These are phyloP conservation scores for Xyrichtys novacula DNA, from an alignment of 2,797 vertebrate genomes.

Conservation along the genomic window DNA sequence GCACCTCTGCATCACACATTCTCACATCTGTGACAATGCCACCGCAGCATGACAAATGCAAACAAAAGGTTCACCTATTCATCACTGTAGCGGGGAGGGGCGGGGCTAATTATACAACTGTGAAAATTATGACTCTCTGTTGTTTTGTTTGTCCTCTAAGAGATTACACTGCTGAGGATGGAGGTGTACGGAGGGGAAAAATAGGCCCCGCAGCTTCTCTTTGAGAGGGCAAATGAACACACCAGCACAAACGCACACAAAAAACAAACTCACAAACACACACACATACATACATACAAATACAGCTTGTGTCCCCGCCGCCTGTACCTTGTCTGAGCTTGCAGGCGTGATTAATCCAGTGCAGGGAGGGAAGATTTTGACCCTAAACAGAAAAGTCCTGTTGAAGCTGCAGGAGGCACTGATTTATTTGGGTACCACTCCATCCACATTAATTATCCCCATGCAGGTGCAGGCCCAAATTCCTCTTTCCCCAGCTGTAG, in stretches of 20 bases:
- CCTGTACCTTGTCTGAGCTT: slow-evolving; percentile 63
- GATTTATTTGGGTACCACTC: slow-evolving; percentile 86
- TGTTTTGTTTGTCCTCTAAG: slow-evolving; percentile 82
- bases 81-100: slow-evolving; percentile 78
- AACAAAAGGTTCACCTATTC: slow-evolving; percentile 87
- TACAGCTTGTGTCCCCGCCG: slow-evolving; percentile 57
- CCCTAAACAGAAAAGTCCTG: slow-evolving; percentile 88
- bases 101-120: slow-evolving; percentile 82
- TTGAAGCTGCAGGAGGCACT: slow-evolving; percentile 86
- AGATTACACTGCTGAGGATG: slow-evolving; percentile 68
- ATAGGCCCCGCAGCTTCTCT: slow-evolving; percentile 62
- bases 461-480: slow-evolving; percentile 87
- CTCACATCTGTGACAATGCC: slow-evolving; percentile 80
- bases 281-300: slow-evolving; percentile 34
- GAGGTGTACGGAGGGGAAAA: slow-evolving; percentile 37
- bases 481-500: slow-evolving; percentile 79
- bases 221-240: slow-evolving; percentile 30
- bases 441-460: slow-evolving; percentile 86
- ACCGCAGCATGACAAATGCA: slow-evolving; percentile 85
- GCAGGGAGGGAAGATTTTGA: slow-evolving; percentile 85
- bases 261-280: slow-evolving; percentile 36
- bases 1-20: slow-evolving; percentile 59
- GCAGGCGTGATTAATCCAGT: slow-evolving; percentile 85
- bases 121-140: slow-evolving; percentile 77
- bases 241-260: slow-evolving; percentile 18